These are phyloP conservation scores for Enteromius thamalakanensis DNA, from an alignment of 2,797 vertebrate genomes.

Conservation along the genomic window DNA sequence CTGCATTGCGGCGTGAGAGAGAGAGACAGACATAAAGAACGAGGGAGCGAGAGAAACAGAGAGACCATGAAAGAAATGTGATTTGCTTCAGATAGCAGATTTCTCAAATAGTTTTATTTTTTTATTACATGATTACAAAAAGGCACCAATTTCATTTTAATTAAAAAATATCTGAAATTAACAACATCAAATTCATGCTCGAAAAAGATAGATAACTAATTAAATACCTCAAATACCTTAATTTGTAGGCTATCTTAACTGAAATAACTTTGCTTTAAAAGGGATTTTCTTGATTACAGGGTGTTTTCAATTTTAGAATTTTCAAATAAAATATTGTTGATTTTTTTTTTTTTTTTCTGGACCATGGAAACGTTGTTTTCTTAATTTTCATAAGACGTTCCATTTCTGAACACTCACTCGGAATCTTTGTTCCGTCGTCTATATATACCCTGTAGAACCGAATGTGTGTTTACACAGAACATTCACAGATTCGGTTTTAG, in stretches of 20 bases:
- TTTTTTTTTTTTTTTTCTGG: background rate
- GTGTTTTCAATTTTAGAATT: background rate
- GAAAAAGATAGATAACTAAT: background rate
- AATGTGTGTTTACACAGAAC: constrained; percentile 97
- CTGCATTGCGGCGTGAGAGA: constrained; percentile 68
- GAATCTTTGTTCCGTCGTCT: constrained; percentile 87
- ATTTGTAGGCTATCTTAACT: background rate
- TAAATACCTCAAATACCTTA: background rate
- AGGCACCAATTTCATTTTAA: background rate
- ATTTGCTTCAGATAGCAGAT: background rate
- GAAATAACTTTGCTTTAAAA: background rate
- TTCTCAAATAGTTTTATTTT: background rate
- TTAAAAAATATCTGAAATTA: background rate
- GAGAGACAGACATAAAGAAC: constrained; percentile 5
- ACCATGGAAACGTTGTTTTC: constrained; percentile 55
- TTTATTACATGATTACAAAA: background rate
- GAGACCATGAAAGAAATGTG: constrained; percentile 5
- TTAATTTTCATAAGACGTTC: background rate
- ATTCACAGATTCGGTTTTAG: constrained; percentile 99
- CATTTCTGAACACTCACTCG: background rate
- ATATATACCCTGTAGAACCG: constrained; percentile 99
- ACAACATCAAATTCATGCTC: background rate
- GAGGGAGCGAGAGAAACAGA: constrained; percentile 12
- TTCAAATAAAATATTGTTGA: background rate
- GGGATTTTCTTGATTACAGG: background rate